A percentile compares a stretch with the other conserved stretches of the same genome.
These are phyloP conservation scores for Ostrea edulis DNA, from an alignment of 1,140 invertebrate species.

Conservation along the genomic window DNA sequence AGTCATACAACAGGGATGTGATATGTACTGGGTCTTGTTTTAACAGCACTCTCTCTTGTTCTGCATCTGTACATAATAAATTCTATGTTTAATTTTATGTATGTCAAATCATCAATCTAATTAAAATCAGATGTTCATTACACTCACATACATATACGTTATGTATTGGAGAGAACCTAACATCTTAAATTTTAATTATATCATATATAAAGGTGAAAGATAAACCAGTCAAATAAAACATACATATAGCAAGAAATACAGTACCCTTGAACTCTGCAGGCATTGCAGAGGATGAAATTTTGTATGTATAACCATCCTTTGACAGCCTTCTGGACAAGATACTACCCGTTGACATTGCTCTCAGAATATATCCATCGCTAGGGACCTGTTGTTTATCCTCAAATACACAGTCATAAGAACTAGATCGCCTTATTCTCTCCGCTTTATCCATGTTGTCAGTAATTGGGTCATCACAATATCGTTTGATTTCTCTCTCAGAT, in stretches of 20 bases:
- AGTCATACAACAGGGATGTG: background rate
- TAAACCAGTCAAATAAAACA: too few species aligned
- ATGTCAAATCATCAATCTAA: too few species aligned
- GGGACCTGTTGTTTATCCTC: background rate
- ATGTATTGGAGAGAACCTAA: too few species aligned
- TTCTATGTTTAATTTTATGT: background rate
- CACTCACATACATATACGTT: too few species aligned
- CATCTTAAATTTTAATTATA: too few species aligned
- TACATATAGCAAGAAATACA: background rate
- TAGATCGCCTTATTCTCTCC: background rate
- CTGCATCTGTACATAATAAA: background rate
- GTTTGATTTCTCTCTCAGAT: background rate
- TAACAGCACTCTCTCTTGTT: background rate
- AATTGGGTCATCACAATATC: background rate
- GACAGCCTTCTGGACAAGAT: background rate
- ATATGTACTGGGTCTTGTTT: background rate
- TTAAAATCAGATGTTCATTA: too few species aligned
- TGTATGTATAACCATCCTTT: background rate
- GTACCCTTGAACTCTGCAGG: background rate
- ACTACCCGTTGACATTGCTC: background rate
- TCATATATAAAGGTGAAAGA: too few species aligned
- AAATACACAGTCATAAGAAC: slow-evolving; percentile 19
- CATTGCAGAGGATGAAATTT: background rate
- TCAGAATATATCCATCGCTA: background rate
- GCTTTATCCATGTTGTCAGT: background rate